phyloP scores from a whole-genome alignment of 2,113 vertebrate genomes.

The Motacilla tschutschensis region DNA sequence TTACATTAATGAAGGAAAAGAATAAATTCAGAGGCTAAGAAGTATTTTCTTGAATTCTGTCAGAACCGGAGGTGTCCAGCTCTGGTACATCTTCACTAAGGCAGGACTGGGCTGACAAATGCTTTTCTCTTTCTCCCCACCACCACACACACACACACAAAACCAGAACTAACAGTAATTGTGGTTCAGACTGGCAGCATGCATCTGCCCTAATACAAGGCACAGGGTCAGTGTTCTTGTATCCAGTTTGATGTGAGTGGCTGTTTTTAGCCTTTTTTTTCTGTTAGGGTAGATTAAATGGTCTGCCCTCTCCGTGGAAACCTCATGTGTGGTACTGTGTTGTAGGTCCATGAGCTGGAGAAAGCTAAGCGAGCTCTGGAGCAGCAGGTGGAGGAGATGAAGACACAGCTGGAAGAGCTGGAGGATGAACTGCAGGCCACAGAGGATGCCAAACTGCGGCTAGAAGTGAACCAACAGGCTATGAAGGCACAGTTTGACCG shows the following conservation, averaged over 20 bases:
- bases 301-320: neutral
- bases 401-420: slow-evolving; percentile 93
- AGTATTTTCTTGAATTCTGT: neutral
- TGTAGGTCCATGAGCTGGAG: slow-evolving; percentile 95
- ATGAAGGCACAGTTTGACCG: slow-evolving; percentile 95
- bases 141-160: neutral
- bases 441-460: slow-evolving; percentile 92
- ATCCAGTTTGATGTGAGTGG: neutral
- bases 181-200: neutral
- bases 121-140: neutral
- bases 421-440: slow-evolving; percentile 96
- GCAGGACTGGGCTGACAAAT: neutral
- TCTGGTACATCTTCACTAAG: neutral
- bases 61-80: neutral
- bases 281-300: neutral
- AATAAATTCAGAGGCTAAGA: neutral
- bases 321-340: neutral
- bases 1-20: neutral
- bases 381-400: slow-evolving; percentile 97
- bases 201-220: neutral
- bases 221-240: neutral
- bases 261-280: neutral
- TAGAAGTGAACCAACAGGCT: slow-evolving; percentile 98
- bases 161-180: neutral
- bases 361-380: slow-evolving; percentile 92